Conservation (phyloP, 2,888 invertebrate genomes). For the Oscheius sp. region DNA sequence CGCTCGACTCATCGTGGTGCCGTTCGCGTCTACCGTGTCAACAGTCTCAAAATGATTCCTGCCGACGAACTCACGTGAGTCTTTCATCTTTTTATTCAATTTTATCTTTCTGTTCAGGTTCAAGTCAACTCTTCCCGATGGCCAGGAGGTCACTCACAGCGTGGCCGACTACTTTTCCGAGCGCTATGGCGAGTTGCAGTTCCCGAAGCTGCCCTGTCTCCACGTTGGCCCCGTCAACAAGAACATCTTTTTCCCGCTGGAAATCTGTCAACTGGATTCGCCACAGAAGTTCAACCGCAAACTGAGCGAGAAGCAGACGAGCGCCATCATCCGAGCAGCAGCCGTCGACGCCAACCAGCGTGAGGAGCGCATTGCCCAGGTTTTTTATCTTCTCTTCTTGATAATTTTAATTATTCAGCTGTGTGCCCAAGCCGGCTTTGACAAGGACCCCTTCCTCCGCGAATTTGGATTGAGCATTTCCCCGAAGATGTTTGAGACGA, state of each 20-base stretch:
- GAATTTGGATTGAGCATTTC: conserved; percentile 64
- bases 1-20: conserved; percentile 63
- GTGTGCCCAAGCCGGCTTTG: conserved; percentile 63
- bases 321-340: conserved; percentile 63
- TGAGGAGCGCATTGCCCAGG: conserved; percentile 58
- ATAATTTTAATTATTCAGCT: conserved; percentile 22
- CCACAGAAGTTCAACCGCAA: conserved; percentile 70
- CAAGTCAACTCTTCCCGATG: conserved; percentile 55
- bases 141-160: conserved; percentile 52
- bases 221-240: conserved; percentile 69
- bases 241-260: conserved; percentile 67
- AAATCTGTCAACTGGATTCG: conserved; percentile 62
- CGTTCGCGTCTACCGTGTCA: conserved; percentile 67
- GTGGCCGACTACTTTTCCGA: conserved; percentile 68
- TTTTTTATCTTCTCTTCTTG: no score
- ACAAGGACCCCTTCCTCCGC: conserved; percentile 64
- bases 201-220: conserved; percentile 67
- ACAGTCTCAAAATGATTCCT: conserved; percentile 58
- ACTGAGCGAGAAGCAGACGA: conserved; percentile 67
- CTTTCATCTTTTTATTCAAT: no score
- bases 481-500: conserved; percentile 65
- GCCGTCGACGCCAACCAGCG: conserved; percentile 68
- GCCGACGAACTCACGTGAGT: conserved; percentile 57
- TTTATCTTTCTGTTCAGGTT: conserved; percentile 30
- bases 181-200: conserved; percentile 60